A percentile compares a stretch with the other conserved stretches of the same genome.
These are phyloP conservation scores for Crotalus tigris DNA, from an alignment of 2,113 vertebrate genomes.

Conservation along the genomic window DNA sequence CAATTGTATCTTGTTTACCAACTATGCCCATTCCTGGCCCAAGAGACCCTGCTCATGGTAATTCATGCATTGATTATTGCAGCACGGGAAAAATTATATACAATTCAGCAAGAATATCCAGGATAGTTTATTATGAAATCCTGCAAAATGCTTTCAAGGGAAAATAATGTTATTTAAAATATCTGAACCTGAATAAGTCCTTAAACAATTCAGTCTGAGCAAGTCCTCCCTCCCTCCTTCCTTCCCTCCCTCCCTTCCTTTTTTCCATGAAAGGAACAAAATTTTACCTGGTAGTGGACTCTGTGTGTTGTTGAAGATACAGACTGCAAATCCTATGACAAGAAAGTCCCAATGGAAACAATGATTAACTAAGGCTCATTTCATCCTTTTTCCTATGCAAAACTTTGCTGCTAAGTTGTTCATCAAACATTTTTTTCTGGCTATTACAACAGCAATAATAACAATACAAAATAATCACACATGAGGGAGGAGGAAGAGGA, in stretches of 20 bases:
- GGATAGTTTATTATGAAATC: background rate
- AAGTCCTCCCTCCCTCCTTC: background rate
- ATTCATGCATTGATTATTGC: background rate
- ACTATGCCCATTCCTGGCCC: background rate
- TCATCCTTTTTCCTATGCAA: background rate
- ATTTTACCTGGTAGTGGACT: slow-evolving; percentile 93
- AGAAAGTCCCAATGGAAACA: slow-evolving; percentile 28
- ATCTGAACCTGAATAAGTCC: background rate
- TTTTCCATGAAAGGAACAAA: slow-evolving; percentile 1
- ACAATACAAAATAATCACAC: background rate
- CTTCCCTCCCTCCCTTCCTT: background rate
- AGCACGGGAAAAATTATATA: background rate
- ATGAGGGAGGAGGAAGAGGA: background rate
- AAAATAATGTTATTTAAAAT: background rate
- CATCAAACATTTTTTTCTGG: background rate
- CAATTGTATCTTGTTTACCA: background rate
- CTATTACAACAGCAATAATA: background rate
- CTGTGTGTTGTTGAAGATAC: slow-evolving; percentile 78
- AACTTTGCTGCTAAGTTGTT: background rate
- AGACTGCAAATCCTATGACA: slow-evolving; percentile 71
- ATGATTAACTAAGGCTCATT: background rate
- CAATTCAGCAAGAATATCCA: background rate
- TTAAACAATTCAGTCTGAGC: background rate
- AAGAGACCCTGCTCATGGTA: background rate
- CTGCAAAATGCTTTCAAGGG: accelerated